Conservation (phyloP, 2,113 vertebrate species). For the Petaurus breviceps region DNA sequence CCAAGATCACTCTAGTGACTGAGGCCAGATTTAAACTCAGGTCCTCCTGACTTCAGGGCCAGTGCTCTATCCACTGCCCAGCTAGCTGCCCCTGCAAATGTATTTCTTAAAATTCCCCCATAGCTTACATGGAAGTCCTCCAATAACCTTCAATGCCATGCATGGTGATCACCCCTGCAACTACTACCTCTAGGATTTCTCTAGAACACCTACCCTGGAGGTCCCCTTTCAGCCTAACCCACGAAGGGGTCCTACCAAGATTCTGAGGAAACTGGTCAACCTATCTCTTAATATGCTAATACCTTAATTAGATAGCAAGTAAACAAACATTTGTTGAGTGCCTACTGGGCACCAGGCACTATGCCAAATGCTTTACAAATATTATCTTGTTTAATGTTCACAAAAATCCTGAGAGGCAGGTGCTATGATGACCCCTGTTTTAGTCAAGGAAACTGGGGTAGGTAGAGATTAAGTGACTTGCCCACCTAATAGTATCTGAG, state of each 20-base stretch:
- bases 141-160: neutral
- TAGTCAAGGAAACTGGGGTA: neutral
- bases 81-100: no score
- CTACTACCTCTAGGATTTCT: neutral
- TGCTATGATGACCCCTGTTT: neutral
- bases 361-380: neutral
- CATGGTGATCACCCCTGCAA: neutral
- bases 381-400: neutral
- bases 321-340: neutral
- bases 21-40: no score
- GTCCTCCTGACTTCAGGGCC: no score
- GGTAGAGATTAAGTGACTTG: neutral
- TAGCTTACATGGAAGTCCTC: neutral
- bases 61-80: no score
- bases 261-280: neutral
- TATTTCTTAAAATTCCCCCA: neutral
- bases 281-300: neutral
- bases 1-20: no score
- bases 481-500: neutral
- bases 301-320: neutral
- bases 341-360: neutral
- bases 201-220: neutral
- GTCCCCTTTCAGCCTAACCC: neutral
- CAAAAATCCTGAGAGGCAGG: neutral
- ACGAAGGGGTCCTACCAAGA: neutral